These are phyloP conservation scores for Amniataba percoides DNA, from an alignment of 2,797 vertebrate species.

Conservation along the genomic window DNA sequence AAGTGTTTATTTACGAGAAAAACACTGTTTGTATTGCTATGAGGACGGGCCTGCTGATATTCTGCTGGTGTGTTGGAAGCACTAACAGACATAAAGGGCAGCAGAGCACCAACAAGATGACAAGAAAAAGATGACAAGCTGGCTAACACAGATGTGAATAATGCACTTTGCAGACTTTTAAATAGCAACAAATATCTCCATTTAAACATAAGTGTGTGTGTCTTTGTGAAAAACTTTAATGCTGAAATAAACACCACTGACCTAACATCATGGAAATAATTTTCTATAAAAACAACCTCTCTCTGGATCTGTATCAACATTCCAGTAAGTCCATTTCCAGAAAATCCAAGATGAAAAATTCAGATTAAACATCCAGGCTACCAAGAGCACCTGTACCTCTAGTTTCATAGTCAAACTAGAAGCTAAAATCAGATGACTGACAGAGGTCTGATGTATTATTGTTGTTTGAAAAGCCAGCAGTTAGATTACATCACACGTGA, in stretches of 20 bases:
- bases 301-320: not conserved
- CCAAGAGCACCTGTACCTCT: too few relatives aligned
- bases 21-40: not conserved
- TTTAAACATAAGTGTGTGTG: too few relatives aligned
- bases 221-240: too few relatives aligned
- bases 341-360: not conserved
- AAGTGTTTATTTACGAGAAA: not conserved
- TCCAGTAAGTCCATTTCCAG: not conserved
- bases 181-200: not conserved
- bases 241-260: not conserved
- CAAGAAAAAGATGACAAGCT: too few relatives aligned
- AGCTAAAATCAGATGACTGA: too few relatives aligned
- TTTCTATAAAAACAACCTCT: not conserved
- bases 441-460: not conserved
- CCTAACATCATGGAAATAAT: not conserved
- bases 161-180: not conserved
- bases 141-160: too few relatives aligned
- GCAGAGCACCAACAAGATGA: not conserved
- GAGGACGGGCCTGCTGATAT: not conserved
- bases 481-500: not conserved
- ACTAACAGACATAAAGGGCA: not conserved
- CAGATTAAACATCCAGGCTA: not conserved
- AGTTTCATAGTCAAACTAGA: too few relatives aligned
- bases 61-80: not conserved
- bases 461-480: not conserved